Percentiles rank a stretch among this genome's conserved stretches.
Evolutionary conservation across 2,797 vertebrate genomes (phyloP).

Genomic region (Myotis vivesi): DNA sequence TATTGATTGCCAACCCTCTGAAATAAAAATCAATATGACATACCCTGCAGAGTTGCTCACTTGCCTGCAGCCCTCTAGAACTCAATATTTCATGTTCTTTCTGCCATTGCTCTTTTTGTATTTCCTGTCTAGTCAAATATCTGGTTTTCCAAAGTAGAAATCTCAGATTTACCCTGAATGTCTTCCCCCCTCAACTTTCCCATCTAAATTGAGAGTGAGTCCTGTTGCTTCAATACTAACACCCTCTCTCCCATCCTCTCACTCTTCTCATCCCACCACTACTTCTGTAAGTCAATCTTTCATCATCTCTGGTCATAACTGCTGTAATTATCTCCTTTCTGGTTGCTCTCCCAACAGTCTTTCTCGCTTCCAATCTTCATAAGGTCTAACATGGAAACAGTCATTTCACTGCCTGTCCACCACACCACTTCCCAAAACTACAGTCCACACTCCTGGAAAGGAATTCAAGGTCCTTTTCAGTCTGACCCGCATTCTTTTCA

Average conservation of each 20-base stretch:
- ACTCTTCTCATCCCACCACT: not conserved
- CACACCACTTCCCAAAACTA: not conserved
- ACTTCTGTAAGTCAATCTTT: not conserved
- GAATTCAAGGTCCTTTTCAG: not conserved
- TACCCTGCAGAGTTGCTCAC: not conserved
- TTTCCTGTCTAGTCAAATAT: not conserved
- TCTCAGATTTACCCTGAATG: not conserved
- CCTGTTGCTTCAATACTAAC: not conserved
- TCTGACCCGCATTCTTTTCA: fast-evolving
- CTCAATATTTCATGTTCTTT: not conserved
- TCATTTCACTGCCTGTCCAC: not conserved
- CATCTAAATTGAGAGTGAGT: not conserved
- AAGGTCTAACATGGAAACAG: not conserved
- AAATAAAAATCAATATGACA: not conserved
- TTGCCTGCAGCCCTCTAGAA: not conserved
- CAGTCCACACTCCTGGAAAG: not conserved
- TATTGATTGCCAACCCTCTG: not conserved
- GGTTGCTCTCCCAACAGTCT: not conserved
- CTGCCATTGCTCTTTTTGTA: not conserved
- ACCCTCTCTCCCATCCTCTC: not conserved
- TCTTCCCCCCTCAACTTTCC: not conserved
- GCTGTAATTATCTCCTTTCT: not conserved
- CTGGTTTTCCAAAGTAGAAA: not conserved
- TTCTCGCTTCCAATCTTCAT: not conserved
- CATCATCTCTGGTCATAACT: not conserved